Conservation (phyloP, 2,888 invertebrate species). For the Calameuta filiformis region DNA sequence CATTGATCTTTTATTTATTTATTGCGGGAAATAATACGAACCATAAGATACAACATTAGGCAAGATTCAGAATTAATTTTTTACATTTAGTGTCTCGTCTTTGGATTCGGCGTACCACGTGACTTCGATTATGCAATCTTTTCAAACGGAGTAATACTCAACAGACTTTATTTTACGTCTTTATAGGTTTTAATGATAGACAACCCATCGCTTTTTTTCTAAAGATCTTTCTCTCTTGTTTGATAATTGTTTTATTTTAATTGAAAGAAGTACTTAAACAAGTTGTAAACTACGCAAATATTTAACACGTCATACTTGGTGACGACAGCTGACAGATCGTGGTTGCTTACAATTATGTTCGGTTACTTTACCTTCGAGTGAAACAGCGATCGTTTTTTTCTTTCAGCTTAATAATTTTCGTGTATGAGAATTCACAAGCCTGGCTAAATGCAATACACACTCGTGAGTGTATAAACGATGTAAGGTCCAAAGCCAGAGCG, state of each 20-base stretch:
- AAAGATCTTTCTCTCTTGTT: background rate
- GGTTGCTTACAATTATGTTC: background rate
- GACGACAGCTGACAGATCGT: background rate
- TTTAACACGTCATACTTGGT: background rate
- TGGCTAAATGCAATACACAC: conserved; percentile 47
- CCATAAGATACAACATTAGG: background rate
- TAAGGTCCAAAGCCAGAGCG: background rate
- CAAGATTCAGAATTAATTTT: background rate
- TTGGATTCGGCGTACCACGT: background rate
- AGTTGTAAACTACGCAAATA: background rate
- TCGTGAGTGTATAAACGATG: conserved; percentile 38
- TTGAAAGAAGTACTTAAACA: background rate
- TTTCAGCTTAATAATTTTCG: background rate
- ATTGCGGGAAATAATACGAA: background rate
- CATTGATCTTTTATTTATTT: background rate
- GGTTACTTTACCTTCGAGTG: background rate
- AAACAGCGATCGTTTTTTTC: background rate
- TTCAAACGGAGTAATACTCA: background rate
- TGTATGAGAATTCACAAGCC: conserved; percentile 4
- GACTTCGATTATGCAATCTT: background rate
- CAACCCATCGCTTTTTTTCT: background rate
- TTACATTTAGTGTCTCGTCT: background rate
- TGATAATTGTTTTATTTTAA: background rate
- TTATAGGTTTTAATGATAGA: background rate
- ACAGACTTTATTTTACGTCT: background rate